Evolutionary conservation across 2,888 invertebrate genomes (phyloP).

Genomic region (Acanthosoma haemorrhoidale): DNA sequence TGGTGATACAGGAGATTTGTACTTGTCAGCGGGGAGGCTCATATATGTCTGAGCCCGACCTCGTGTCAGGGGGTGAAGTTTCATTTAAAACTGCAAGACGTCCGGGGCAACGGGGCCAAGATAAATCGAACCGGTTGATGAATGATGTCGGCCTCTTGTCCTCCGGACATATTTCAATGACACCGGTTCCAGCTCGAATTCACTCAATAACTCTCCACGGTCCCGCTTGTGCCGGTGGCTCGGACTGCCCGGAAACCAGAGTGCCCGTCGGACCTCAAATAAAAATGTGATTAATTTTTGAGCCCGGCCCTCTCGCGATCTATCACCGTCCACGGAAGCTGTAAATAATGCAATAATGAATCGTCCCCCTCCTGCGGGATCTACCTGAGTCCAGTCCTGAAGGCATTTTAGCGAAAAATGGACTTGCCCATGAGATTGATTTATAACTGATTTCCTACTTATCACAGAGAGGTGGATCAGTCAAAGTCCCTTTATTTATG

Average conservation of each 20-base stretch:
- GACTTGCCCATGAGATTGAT: too few relatives aligned
- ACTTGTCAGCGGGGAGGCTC: neutral
- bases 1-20: neutral
- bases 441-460: too few relatives aligned
- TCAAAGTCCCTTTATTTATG: too few relatives aligned
- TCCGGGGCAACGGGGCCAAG: slow-evolving; percentile 10
- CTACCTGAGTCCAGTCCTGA: too few relatives aligned
- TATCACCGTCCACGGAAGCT: neutral
- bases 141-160: neutral
- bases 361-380: neutral
- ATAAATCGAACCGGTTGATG: neutral
- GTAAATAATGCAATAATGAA: slow-evolving; percentile 8
- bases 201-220: slow-evolving; percentile 4
- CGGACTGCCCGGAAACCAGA: too few relatives aligned
- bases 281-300: neutral
- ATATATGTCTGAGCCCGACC: neutral
- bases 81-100: slow-evolving; percentile 28
- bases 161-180: neutral
- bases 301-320: too few relatives aligned
- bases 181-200: too few relatives aligned
- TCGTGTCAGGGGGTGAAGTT: neutral
- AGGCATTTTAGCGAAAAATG: too few relatives aligned
- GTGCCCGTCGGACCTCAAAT: too few relatives aligned
- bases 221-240: too few relatives aligned
- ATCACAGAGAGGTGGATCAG: too few relatives aligned